Base-by-base conservation (phyloP, 2,888 invertebrate species). In the Fragum whitleyi region DNA sequence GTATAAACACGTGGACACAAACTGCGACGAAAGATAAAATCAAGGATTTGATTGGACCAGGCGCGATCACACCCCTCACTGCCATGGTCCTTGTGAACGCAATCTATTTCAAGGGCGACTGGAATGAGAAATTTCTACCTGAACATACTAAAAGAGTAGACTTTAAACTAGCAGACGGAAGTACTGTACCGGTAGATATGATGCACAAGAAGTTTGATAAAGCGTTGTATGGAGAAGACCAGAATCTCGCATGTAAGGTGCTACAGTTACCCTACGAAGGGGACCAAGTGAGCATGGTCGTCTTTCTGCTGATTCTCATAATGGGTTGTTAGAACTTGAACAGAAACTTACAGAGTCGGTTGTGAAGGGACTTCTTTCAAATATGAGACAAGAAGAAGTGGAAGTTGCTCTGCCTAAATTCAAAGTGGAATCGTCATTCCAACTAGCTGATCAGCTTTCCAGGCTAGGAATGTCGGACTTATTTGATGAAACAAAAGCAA, bases 1-100 rank as follows among this genome's bases (percentile, higher is more conserved):
- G 76, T 23, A 97, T 99, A 67, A 99, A 99, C 92, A 88, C 93
- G 47, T 98, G 98, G 97, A 97, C 97, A 55, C 96, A 96, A 90
- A 93, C 95, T 6, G 95, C 97, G 91, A 99, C 99, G 0, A 96
- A 97, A 73, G 94, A 96, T 11, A 97, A 96, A 93, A 98, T 99
- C 76, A 96, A 96, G 87, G 95, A 97, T 89, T 95, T 99, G 1
- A 94, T 99, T 68, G 92, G 95, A 1, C 23, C 95, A 0, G 95
- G 95, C 19, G 84, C 89, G 9, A 86, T 94, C 19, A 90, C 86
- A 71, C 28, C 84, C 1, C 39, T 85, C 2, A 93, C 93, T 5
- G 86, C 90, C 1, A 86, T 95, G 81, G 92, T 95, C n/a, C 84
- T 95, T 11, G 92, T 94, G 42, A 95, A 95, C 90, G 95, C 94